phyloP scores from a whole-genome alignment of 2,888 invertebrate genomes.

The Diachrysia chrysitis region DNA sequence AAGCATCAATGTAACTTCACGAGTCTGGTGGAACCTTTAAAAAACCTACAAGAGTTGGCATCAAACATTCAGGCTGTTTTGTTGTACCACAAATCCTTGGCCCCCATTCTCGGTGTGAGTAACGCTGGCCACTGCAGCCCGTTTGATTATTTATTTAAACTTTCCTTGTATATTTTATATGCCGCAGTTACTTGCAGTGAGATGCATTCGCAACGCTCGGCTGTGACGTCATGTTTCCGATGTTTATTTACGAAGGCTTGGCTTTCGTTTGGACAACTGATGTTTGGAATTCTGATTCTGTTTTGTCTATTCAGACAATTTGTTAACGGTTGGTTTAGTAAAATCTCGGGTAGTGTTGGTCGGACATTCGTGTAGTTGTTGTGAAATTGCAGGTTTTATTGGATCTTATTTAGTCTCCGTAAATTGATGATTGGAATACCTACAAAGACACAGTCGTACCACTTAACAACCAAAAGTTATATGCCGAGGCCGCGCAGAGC shows the following conservation, averaged over 20 bases:
- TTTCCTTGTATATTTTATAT: slow-evolving; percentile 55
- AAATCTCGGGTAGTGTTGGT: background rate
- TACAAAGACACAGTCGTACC: no score
- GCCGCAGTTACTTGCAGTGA: slow-evolving; percentile 44
- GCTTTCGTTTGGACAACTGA: background rate
- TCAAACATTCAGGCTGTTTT: slow-evolving; percentile 48
- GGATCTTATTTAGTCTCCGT: no score
- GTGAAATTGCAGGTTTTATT: no score
- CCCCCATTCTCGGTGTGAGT: slow-evolving; percentile 61
- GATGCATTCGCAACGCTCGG: slow-evolving; percentile 46
- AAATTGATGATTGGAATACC: no score
- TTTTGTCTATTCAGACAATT: background rate
- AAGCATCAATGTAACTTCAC: slow-evolving; percentile 17
- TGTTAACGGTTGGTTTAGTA: background rate
- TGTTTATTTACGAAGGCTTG: slow-evolving; percentile 36
- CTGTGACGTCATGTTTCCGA: slow-evolving; percentile 37
- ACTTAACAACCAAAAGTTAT: no score
- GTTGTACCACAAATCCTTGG: slow-evolving; percentile 71
- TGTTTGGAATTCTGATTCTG: slow-evolving; percentile 2
- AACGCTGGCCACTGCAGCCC: slow-evolving; percentile 51
- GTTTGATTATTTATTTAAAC: slow-evolving; percentile 58
- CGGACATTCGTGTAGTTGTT: background rate
- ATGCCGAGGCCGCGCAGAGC: no score
- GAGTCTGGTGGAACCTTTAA: slow-evolving; percentile 20
- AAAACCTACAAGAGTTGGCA: slow-evolving; percentile 35